A percentile compares a stretch with the other conserved stretches of the same genome.
phyloP scores from a whole-genome alignment of 64 coral and sea anemone genomes.

The Acropora yongei region DNA sequence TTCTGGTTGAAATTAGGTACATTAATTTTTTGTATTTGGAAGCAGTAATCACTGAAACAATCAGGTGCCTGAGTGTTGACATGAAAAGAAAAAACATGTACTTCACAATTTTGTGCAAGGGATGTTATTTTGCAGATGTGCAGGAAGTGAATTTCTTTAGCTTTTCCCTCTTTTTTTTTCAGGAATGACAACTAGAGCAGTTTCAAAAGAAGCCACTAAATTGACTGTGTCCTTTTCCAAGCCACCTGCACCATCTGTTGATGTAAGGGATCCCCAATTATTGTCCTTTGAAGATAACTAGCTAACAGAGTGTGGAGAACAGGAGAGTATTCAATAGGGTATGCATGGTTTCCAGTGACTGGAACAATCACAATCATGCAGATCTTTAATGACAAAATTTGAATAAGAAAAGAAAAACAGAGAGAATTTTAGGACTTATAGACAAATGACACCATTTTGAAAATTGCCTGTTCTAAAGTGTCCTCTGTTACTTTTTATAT shows the following conservation, averaged over 20 bases:
- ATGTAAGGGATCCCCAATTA: conserved; percentile 27
- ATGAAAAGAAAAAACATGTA: background rate
- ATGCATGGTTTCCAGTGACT: too few relatives aligned
- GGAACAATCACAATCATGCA: too few relatives aligned
- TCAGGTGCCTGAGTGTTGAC: background rate
- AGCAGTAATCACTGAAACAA: too few relatives aligned
- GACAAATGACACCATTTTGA: too few relatives aligned
- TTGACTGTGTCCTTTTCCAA: conserved; percentile 82
- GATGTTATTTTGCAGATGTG: background rate
- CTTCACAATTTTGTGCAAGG: background rate
- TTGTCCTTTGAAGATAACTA: too few relatives aligned
- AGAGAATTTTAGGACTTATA: too few relatives aligned
- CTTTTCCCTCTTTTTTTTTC: background rate
- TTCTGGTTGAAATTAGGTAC: conserved; percentile 94
- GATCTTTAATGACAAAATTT: too few relatives aligned
- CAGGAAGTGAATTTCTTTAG: background rate
- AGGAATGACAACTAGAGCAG: conserved; percentile 90
- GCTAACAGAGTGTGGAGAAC: too few relatives aligned
- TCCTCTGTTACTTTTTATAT: too few relatives aligned
- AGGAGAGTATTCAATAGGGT: too few relatives aligned
- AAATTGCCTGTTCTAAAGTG: too few relatives aligned
- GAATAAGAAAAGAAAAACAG: too few relatives aligned
- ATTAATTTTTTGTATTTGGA: background rate
- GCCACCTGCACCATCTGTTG: conserved; percentile 75
- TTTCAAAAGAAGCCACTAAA: conserved; percentile 92